Evolutionary conservation across 2,797 vertebrate species (phyloP).

Genomic region (Mycteria americana): DNA sequence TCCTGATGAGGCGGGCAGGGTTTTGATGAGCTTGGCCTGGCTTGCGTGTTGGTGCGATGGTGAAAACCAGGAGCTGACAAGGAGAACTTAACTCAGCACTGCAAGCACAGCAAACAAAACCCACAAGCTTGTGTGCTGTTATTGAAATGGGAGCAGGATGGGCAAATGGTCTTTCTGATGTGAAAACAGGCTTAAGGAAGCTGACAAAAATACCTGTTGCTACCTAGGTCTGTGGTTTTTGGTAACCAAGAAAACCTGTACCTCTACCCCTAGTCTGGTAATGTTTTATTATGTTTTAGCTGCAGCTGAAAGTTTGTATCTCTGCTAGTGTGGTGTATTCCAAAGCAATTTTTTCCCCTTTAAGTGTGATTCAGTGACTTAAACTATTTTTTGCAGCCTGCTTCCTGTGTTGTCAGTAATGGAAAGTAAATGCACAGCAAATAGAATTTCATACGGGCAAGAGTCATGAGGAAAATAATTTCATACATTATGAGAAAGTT

Average conservation of each 20-base stretch:
- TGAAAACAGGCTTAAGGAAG: background rate
- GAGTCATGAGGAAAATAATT: slow-evolving; percentile 44
- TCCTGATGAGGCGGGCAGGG: background rate
- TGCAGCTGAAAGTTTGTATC: background rate
- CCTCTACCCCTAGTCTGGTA: background rate
- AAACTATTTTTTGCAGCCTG: slow-evolving; percentile 38
- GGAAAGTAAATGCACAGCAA: slow-evolving; percentile 69
- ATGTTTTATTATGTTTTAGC: background rate
- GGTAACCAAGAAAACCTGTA: background rate
- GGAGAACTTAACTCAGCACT: background rate
- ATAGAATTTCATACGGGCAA: slow-evolving; percentile 62
- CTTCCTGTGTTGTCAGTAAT: slow-evolving; percentile 54
- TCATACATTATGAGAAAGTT: background rate
- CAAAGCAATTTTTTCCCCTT: slow-evolving; percentile 6
- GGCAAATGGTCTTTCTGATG: background rate
- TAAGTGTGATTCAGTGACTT: slow-evolving; percentile 50
- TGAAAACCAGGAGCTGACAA: background rate
- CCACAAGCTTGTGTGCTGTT: background rate
- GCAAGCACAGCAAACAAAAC: background rate
- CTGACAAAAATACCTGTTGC: background rate
- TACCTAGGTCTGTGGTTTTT: background rate
- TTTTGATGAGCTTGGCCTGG: background rate
- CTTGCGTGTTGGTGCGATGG: background rate
- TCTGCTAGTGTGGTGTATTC: background rate
- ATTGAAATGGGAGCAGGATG: background rate